phyloP scores from a whole-genome alignment of 37 sponge, comb jelly and placozoan species.

The Halichondria panicea region DNA sequence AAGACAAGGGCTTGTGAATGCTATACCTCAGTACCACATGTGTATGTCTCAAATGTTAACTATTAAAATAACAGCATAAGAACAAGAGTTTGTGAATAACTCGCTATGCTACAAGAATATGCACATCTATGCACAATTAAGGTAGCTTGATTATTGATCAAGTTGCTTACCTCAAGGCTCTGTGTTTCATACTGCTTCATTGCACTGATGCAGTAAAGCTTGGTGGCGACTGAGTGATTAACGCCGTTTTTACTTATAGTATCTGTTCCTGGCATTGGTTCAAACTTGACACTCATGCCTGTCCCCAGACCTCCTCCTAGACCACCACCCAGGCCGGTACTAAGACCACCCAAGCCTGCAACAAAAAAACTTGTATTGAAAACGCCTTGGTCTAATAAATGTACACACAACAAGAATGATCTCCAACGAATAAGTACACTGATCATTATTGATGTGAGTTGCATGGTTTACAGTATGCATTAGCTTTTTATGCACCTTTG shows the following conservation, averaged over 20 bases:
- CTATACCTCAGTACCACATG: too few relatives aligned
- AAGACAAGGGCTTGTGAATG: too few relatives aligned
- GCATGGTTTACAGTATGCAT: neutral
- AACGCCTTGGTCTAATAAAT: neutral
- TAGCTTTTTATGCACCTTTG: neutral
- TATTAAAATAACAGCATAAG: too few relatives aligned
- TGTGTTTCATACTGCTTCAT: conserved; percentile 83
- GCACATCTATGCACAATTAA: too few relatives aligned
- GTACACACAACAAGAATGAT: too few relatives aligned
- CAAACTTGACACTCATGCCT: conserved; percentile 34
- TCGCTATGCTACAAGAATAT: too few relatives aligned
- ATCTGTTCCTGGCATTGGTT: conserved; percentile 59
- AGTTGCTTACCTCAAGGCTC: conserved; percentile 87
- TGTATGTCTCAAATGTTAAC: too few relatives aligned
- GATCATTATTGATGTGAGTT: too few relatives aligned
- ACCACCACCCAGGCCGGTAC: conserved; percentile 24
- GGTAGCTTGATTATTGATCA: too few relatives aligned
- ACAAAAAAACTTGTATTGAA: neutral
- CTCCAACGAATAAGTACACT: too few relatives aligned
- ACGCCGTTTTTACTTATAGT: conserved; percentile 62
- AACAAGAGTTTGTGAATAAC: too few relatives aligned
- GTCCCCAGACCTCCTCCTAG: conserved; percentile 39
- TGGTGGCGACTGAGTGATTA: conserved; percentile 49
- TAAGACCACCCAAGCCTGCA: neutral
- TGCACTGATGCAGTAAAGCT: conserved; percentile 71